Percentiles rank a stretch among this genome's conserved stretches.
Conservation (phyloP, 2,113 vertebrate genomes). For the Saiga tatarica region DNA sequence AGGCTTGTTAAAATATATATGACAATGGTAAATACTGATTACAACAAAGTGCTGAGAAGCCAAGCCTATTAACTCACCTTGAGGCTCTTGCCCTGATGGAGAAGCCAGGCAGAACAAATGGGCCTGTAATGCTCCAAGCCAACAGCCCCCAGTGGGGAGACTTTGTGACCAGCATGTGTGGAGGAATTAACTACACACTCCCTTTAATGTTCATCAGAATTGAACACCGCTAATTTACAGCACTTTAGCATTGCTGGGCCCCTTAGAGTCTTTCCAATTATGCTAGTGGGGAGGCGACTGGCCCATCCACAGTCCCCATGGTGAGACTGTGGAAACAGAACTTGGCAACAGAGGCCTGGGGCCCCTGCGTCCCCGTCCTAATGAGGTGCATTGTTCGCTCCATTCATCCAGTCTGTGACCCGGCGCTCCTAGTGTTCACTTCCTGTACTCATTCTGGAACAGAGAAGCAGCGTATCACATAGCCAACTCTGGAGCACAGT, state of each 20-base stretch:
- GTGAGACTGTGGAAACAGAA: slow-evolving; percentile 42
- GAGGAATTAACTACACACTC: slow-evolving; percentile 43
- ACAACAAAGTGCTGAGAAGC: slow-evolving; percentile 19
- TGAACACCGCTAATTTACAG: slow-evolving; percentile 64
- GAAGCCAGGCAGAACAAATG: slow-evolving; percentile 63
- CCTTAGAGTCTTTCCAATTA: slow-evolving; percentile 63
- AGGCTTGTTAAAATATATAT: slow-evolving; percentile 12
- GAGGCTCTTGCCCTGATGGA: slow-evolving; percentile 38
- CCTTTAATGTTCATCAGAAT: slow-evolving; percentile 63
- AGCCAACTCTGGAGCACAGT: slow-evolving; percentile 37
- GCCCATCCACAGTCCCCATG: not conserved
- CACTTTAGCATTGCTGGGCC: slow-evolving; percentile 39
- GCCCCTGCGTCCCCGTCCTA: rapidly evolving
- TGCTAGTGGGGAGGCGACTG: slow-evolving; percentile 27
- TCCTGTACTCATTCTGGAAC: slow-evolving; percentile 32
- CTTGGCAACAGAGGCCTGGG: not conserved
- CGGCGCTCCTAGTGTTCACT: not conserved
- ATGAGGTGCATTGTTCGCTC: not conserved
- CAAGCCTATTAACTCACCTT: slow-evolving; percentile 62
- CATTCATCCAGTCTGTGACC: not conserved
- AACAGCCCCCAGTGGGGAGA: slow-evolving; percentile 33
- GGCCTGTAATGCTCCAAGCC: not conserved
- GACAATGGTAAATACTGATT: slow-evolving; percentile 62
- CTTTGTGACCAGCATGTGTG: not conserved
- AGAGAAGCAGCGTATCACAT: slow-evolving; percentile 12